phyloP scores from a whole-genome alignment of 2,113 vertebrate genomes.

The Sinosuthora webbiana region DNA sequence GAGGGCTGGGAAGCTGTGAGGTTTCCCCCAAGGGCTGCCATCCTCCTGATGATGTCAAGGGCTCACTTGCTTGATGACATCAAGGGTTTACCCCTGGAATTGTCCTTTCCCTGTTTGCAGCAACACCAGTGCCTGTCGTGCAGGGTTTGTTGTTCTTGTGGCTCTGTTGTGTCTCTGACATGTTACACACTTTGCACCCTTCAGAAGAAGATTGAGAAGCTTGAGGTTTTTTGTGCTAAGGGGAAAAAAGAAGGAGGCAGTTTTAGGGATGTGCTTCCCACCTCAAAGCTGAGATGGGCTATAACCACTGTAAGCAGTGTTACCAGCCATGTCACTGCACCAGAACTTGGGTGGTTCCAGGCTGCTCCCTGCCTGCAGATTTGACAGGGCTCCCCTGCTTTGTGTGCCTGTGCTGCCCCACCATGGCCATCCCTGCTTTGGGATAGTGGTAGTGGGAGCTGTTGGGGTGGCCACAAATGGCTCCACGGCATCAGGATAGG shows the following conservation, averaged over 20 bases:
- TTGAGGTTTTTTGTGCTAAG: not conserved
- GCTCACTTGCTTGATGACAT: not conserved
- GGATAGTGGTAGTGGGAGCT: not conserved
- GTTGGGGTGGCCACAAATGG: not conserved
- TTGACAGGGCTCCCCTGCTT: not conserved
- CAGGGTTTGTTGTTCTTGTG: not conserved
- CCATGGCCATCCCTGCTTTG: not conserved
- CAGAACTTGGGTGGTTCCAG: not conserved
- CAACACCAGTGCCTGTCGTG: not conserved
- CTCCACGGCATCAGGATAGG: not conserved
- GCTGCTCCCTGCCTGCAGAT: not conserved
- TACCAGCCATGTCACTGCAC: accelerated
- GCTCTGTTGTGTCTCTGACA: not conserved
- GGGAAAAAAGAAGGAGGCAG: not conserved
- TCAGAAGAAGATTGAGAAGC: not conserved
- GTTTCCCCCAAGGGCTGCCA: not conserved
- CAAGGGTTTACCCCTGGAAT: not conserved
- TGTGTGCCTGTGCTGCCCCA: not conserved
- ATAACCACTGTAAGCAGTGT: not conserved
- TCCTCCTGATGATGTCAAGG: not conserved
- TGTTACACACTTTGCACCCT: not conserved
- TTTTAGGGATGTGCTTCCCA: not conserved
- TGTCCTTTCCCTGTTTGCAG: not conserved
- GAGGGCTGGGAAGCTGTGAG: not conserved
- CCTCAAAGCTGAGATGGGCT: not conserved